Evolutionary conservation across 2,888 invertebrate species (phyloP).

Genomic region (Cancer borealis): DNA sequence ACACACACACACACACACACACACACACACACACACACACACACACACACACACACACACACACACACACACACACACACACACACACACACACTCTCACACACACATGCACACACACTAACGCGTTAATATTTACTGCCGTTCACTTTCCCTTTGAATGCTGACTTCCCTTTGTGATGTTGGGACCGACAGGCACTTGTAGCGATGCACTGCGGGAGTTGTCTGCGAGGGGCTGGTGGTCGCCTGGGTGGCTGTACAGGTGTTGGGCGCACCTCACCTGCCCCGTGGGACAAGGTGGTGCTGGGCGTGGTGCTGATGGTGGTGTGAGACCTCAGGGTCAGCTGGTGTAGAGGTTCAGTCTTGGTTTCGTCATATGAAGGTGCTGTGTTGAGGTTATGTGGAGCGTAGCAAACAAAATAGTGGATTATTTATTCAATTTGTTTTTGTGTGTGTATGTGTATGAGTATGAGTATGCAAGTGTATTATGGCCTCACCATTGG

Average conservation of each 20-base stretch:
- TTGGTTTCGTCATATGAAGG: not conserved
- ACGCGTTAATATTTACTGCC: not conserved
- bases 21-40: no score
- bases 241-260: slow-evolving; percentile 6
- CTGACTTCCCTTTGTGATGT: not conserved
- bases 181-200: not conserved
- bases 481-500: not conserved
- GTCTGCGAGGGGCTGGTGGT: not conserved
- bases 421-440: not conserved
- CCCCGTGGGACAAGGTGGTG: not conserved
- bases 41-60: no score
- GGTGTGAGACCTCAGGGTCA: not conserved
- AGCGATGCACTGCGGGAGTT: not conserved
- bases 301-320: no score
- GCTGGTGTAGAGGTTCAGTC: not conserved
- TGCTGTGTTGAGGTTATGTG: not conserved
- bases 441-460: not conserved
- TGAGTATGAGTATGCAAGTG: not conserved
- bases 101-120: not conserved
- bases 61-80: not conserved
- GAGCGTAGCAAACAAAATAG: not conserved
- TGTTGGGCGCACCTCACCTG: not conserved
- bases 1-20: no score
- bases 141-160: not conserved
- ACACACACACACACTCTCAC: slow-evolving; percentile 20